phyloP scores from a whole-genome alignment of 2,888 invertebrate genomes.

The Corbicula japonica region DNA sequence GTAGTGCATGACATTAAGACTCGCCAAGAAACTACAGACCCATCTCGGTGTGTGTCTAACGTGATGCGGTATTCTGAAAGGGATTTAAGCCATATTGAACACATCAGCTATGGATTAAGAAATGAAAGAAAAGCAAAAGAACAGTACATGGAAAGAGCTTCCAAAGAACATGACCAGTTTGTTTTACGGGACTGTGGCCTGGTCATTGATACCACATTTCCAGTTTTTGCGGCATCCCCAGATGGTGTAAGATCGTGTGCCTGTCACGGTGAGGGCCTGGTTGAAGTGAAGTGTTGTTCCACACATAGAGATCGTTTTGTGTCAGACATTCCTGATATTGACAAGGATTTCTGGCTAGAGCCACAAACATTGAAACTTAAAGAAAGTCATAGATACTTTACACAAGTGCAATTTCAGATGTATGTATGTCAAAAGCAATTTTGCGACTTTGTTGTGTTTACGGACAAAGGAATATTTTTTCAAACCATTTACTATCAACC shows the following conservation, averaged over 20 bases:
- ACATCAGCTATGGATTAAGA: background rate
- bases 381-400: background rate
- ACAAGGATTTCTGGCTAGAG: background rate
- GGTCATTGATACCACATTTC: no score
- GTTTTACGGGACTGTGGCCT: no score
- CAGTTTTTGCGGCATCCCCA: constrained; percentile 1
- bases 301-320: background rate
- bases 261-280: background rate
- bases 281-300: constrained; percentile 2
- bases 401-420: background rate
- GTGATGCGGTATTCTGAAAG: background rate
- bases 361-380: background rate
- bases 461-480: background rate
- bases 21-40: background rate
- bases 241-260: background rate
- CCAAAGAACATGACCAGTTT: background rate
- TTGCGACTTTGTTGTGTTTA: background rate
- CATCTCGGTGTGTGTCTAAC: background rate
- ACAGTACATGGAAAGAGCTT: background rate
- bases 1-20: background rate
- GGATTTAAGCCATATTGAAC: background rate
- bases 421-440: background rate
- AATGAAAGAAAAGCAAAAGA: background rate
- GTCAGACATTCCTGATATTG: background rate
- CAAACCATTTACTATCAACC: background rate